Percentiles rank a stretch among this genome's conserved stretches.
Conservation (phyloP, 2,113 vertebrate species). For the Cephalopholis sonnerati region DNA sequence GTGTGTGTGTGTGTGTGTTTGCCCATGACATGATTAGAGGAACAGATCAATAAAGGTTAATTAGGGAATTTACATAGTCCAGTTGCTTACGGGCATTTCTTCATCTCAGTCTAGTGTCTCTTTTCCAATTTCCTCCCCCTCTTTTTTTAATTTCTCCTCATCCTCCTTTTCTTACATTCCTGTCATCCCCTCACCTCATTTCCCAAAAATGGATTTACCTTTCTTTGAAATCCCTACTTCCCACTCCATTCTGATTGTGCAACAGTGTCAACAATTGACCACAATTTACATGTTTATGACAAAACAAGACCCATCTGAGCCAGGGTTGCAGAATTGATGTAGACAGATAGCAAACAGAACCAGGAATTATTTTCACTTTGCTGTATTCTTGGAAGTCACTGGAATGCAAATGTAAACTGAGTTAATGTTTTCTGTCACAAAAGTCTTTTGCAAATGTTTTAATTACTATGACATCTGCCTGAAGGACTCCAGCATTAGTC, state of each 20-base stretch:
- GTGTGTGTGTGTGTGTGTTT: slow-evolving; percentile 31
- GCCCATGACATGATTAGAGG: slow-evolving; percentile 42
- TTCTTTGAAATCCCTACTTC: not conserved
- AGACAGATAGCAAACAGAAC: not conserved
- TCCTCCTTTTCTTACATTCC: not conserved
- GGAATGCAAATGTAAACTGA: not conserved
- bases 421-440: not conserved
- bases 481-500: not conserved
- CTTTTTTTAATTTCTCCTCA: not conserved
- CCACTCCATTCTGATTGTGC: not conserved
- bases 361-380: not conserved
- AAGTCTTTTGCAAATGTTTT: not conserved
- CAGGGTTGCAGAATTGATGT: not conserved
- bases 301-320: not conserved
- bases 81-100: slow-evolving; percentile 17
- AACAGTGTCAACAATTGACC: not conserved
- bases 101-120: slow-evolving; percentile 1
- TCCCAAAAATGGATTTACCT: slow-evolving; percentile 15
- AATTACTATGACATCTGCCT: slow-evolving; percentile 20
- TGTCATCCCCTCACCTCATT: slow-evolving; percentile 5
- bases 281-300: not conserved
- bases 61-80: slow-evolving; percentile 32
- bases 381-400: slow-evolving; percentile 10
- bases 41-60: slow-evolving; percentile 57
- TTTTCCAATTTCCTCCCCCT: not conserved